Evolutionary conservation across 2,888 invertebrate genomes (phyloP).

Genomic region (Eledona agricola): DNA sequence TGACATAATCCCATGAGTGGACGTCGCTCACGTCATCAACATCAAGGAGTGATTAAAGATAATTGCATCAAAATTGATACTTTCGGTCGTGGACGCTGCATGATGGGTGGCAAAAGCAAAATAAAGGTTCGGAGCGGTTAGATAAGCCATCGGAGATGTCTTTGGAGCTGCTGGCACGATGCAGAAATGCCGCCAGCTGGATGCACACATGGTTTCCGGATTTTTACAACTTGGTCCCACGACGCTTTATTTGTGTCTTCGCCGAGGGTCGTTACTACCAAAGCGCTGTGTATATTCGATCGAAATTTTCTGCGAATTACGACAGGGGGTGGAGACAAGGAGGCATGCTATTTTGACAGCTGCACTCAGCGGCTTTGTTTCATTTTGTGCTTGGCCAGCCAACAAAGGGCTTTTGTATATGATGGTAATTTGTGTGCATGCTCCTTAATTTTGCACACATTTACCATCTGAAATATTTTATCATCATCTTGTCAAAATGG

Average conservation of each 20-base stretch:
- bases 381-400: too few species aligned
- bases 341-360: too few species aligned
- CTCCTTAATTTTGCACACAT: too few species aligned
- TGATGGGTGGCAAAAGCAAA: conserved; percentile 27
- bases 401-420: too few species aligned
- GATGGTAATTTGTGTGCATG: too few species aligned
- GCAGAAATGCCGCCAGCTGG: conserved; percentile 33
- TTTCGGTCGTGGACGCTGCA: conserved; percentile 11
- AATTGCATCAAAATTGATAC: conserved; percentile 24
- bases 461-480: too few species aligned
- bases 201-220: conserved; percentile 33
- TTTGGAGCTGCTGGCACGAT: conserved; percentile 16
- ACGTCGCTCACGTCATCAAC: conserved; percentile 3
- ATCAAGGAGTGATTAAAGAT: conserved; percentile 17
- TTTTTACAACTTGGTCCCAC: conserved; percentile 30
- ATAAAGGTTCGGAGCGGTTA: conserved; percentile 12
- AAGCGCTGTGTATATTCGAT: conserved; percentile 1
- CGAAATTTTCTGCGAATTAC: too few species aligned
- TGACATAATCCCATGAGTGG: conserved; percentile 14
- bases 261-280: conserved; percentile 1
- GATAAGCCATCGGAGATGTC: conserved; percentile 24
- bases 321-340: too few species aligned
- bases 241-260: conserved; percentile 22
- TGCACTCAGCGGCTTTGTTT: too few species aligned
- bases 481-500: too few species aligned